A percentile compares a stretch with the other conserved stretches of the same genome.
Evolutionary conservation across 2,888 invertebrate species (phyloP).

Genomic region (Drosophila prostipennis): DNA sequence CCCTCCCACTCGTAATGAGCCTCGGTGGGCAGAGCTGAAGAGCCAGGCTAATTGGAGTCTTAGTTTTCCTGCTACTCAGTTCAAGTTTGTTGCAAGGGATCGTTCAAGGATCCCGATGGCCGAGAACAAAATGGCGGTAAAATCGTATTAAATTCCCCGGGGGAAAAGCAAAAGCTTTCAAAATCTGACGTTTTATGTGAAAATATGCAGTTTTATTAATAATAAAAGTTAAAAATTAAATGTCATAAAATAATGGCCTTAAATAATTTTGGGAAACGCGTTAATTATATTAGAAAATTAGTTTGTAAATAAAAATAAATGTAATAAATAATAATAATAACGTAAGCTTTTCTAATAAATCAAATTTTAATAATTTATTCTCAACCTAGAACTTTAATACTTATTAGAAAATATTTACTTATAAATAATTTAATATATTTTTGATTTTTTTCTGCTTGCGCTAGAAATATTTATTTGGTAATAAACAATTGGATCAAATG

Average conservation of each 20-base stretch:
- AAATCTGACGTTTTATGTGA: not conserved
- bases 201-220: not conserved
- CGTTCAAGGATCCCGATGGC: constrained; percentile 5
- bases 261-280: too few relatives aligned
- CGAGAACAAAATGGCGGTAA: not conserved
- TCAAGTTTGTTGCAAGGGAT: constrained; percentile 10
- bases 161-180: not conserved
- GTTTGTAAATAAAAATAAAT: too few relatives aligned
- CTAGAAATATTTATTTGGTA: not conserved
- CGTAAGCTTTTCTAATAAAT: too few relatives aligned
- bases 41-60: constrained; percentile 61
- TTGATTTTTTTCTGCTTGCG: too few relatives aligned
- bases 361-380: too few relatives aligned
- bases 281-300: too few relatives aligned
- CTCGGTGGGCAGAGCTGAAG: constrained; percentile 25
- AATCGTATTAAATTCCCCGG: not conserved
- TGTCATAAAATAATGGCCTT: too few relatives aligned
- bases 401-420: too few relatives aligned
- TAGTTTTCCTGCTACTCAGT: constrained; percentile 23
- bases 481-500: not conserved
- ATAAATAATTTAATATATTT: too few relatives aligned
- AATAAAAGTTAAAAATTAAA: too few relatives aligned
- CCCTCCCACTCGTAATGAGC: constrained; percentile 15
- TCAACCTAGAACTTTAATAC: too few relatives aligned
- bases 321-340: too few relatives aligned